Evolutionary conservation across 2,888 invertebrate genomes (phyloP), one percentile per base, ranked within the genome.

Genomic region (Dynastes maya): DNA sequence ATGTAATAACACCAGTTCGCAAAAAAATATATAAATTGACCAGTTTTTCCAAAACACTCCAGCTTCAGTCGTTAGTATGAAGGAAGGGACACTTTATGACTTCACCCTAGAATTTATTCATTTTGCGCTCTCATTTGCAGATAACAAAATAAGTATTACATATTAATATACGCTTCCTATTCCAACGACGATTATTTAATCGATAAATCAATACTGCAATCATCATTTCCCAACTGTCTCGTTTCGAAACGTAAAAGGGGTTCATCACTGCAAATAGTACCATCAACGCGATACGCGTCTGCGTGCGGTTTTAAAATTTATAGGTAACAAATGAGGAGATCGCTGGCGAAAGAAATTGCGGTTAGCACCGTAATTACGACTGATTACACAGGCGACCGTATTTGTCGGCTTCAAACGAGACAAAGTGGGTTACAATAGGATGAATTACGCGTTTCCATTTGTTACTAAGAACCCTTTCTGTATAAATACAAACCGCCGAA

Each of bases 391-490:
- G 51, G 68, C 68, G 68, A 68, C 68, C 68, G 49, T 51, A 68
- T 68, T 68, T 51, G 68, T 68, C 68, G 68, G 68, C 68, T 51
- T 49, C 68, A 68, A 68, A 68, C 68, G 68, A 68, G 68, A 68
- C 51, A 68, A 68, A 68, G 51, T 68, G 68, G 51, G 68, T 29
- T 68, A 51, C 68, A 68, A 68, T 68, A 29, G 68, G 68, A 68
- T 68, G 68, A 68, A 68, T 68, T 68, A 68, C 68, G 68, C 68
- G 68, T 13, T 51, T 68, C 68, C 68, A 68, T 68, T 68, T 68
- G 68, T 68, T 51, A 68, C 51, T 29, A 51, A 51, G 68, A 68
- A 68, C 68, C 68, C 68, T 49, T 51, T 68, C 68, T 29, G 68
- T 51, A 68, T 29, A 68, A 53, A 53, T 68, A 68, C 68, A 51